Evolutionary conservation across 1,140 invertebrate species (phyloP).

Genomic region (Schlechtendalia chinensis): DNA sequence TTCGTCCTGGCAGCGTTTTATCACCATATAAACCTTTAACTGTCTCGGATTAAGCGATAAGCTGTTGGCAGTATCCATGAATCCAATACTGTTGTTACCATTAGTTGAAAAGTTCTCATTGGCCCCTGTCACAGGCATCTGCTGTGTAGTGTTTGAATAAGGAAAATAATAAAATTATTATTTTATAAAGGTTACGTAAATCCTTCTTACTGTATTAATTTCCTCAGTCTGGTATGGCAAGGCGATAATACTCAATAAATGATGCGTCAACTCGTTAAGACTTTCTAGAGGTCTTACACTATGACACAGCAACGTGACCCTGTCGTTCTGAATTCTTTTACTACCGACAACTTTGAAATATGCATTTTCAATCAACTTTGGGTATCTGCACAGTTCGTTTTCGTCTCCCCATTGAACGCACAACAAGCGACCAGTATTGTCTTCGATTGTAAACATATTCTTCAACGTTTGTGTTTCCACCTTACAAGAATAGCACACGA

Average conservation of each 20-base stretch:
- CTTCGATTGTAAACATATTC: constrained; percentile 47
- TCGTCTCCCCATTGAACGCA: constrained; percentile 47
- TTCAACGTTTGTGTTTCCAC: constrained; percentile 36
- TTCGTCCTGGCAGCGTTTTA: constrained; percentile 42
- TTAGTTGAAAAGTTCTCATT: not conserved
- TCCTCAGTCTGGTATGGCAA: constrained; percentile 25
- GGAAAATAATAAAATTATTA: not conserved
- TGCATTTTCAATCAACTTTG: constrained; percentile 39
- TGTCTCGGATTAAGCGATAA: constrained; percentile 15
- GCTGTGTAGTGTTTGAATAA: not conserved
- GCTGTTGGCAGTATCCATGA: not conserved
- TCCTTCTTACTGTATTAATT: constrained; percentile 12
- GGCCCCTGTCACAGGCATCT: not conserved
- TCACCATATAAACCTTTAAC: constrained; percentile 31
- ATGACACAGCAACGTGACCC: constrained; percentile 39
- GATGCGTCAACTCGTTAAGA: constrained; percentile 33
- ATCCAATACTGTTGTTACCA: constrained; percentile 5
- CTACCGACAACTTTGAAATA: constrained; percentile 47
- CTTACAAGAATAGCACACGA: not conserved
- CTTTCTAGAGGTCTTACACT: constrained; percentile 27
- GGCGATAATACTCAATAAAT: constrained; percentile 44
- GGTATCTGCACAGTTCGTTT: constrained; percentile 33
- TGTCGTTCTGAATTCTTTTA: constrained; percentile 41
- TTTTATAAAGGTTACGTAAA: not conserved
- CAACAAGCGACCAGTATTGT: constrained; percentile 26